Conservation (phyloP, 2,888 invertebrate species). For the Acanthosepion lycidas region DNA sequence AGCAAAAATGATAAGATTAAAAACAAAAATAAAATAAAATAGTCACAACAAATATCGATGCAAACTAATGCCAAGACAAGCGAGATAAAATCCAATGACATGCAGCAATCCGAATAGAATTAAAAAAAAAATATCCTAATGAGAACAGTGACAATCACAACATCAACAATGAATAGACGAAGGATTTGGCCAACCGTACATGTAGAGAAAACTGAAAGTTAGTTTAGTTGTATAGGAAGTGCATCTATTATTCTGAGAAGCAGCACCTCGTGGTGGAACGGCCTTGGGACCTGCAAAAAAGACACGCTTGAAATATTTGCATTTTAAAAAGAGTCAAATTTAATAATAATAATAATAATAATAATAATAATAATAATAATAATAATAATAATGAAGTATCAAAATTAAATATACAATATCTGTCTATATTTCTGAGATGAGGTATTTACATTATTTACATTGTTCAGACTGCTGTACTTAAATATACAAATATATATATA, state of each 20-base stretch:
- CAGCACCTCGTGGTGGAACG: background rate
- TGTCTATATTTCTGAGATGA: too few relatives aligned
- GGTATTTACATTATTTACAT: too few relatives aligned
- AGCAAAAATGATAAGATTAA: background rate
- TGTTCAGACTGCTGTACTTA: too few relatives aligned
- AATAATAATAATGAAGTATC: too few relatives aligned
- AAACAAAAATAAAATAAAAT: background rate
- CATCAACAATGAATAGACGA: background rate
- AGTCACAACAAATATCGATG: background rate
- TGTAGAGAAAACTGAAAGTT: background rate
- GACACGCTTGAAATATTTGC: background rate
- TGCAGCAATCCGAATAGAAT: background rate
- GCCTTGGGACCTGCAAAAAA: background rate
- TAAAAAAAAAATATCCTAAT: background rate
- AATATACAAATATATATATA: too few relatives aligned
- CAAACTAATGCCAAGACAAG: background rate
- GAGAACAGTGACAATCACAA: background rate
- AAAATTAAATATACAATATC: too few relatives aligned
- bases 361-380: background rate
- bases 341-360: background rate
- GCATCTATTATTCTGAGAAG: background rate
- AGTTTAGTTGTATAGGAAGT: constrained; percentile 8
- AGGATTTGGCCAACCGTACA: background rate
- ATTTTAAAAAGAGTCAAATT: background rate
- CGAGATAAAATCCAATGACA: background rate